Percentiles rank a stretch among this genome's conserved stretches.
phyloP scores from a whole-genome alignment of 2,888 invertebrate species.

The Unio delphinus region DNA sequence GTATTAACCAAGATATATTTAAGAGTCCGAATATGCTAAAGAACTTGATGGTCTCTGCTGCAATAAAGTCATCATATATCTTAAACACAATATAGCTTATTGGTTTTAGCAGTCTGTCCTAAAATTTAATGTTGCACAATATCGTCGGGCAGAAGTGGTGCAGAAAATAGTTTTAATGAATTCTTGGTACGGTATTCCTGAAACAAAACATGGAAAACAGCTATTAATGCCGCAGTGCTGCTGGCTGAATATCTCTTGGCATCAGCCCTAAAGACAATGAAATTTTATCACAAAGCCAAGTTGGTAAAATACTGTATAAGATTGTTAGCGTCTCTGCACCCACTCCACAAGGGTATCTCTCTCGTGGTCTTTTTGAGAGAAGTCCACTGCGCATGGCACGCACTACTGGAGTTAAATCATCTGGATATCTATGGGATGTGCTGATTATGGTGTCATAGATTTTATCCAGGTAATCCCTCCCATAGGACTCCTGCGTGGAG shows the following conservation, averaged over 20 bases:
- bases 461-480: slow-evolving; percentile 56
- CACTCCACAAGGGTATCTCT: slow-evolving; percentile 61
- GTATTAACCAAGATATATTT: no score
- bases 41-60: no score
- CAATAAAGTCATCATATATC: no score
- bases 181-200: background rate
- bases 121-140: no score
- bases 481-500: slow-evolving; percentile 53
- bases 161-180: no score
- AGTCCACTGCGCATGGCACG: slow-evolving; percentile 63
- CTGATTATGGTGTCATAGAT: slow-evolving; percentile 52
- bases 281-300: slow-evolving; percentile 63
- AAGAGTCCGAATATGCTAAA: no score
- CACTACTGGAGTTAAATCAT: slow-evolving; percentile 64
- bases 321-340: slow-evolving; percentile 60
- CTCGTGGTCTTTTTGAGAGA: slow-evolving; percentile 62
- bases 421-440: slow-evolving; percentile 41
- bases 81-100: no score
- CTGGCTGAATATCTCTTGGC: slow-evolving; percentile 44
- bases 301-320: slow-evolving; percentile 60
- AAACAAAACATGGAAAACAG: background rate
- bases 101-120: no score
- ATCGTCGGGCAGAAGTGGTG: no score
- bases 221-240: slow-evolving; percentile 18
- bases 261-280: slow-evolving; percentile 45